Evolutionary conservation across 2,888 invertebrate species (phyloP).

Genomic region (Tetrapedia diversipes): DNA sequence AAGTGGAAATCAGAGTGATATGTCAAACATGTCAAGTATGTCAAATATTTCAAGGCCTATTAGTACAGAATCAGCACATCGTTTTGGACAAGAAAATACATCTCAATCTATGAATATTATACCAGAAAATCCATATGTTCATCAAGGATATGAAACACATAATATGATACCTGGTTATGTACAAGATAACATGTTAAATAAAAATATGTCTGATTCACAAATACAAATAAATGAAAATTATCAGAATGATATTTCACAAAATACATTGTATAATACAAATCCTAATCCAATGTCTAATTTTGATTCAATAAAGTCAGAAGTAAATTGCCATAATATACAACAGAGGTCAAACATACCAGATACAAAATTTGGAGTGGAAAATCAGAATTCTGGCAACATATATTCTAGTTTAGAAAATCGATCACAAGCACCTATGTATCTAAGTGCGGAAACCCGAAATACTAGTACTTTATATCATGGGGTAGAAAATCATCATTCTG

Average conservation of each 20-base stretch:
- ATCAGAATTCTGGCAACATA: constrained; percentile 57
- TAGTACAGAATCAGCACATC: constrained; percentile 73
- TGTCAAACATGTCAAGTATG: constrained; percentile 75
- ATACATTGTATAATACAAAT: constrained; percentile 71
- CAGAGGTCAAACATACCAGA: constrained; percentile 58
- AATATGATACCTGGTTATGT: constrained; percentile 70
- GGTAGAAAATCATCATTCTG: constrained; percentile 66
- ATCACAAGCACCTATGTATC: constrained; percentile 64
- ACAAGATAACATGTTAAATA: constrained; percentile 71
- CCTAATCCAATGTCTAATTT: constrained; percentile 62
- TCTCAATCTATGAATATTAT: constrained; percentile 70
- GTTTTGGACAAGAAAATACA: constrained; percentile 70
- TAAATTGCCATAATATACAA: constrained; percentile 70
- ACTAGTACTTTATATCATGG: constrained; percentile 68
- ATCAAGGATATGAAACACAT: constrained; percentile 74
- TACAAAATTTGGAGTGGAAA: constrained; percentile 69
- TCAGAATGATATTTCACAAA: constrained; percentile 71
- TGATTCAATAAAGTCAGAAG: constrained; percentile 72
- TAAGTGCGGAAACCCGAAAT: constrained; percentile 69
- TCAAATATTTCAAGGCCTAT: constrained; percentile 76
- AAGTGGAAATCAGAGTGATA: constrained; percentile 74
- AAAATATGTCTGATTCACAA: constrained; percentile 66
- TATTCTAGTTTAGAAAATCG: constrained; percentile 68
- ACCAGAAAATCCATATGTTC: constrained; percentile 68
- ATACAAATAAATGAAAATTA: constrained; percentile 69